Percentiles rank a stretch among this genome's conserved stretches.
Conservation (phyloP, 30 jellyfish, hydroid and myxozoan genomes). For the Pseudorhiza aurosa region DNA sequence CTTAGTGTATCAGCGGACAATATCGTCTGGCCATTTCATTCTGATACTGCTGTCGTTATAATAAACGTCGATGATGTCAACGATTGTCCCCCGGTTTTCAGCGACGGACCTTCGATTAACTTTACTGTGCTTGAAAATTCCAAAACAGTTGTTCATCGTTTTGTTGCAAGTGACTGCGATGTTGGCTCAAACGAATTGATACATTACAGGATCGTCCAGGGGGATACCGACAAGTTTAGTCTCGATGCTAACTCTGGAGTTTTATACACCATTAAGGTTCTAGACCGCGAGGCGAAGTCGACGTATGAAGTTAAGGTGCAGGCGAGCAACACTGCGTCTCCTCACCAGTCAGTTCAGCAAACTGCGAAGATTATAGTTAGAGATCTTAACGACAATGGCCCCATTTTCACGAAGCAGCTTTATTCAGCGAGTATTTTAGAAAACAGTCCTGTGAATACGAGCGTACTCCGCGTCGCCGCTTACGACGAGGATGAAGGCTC, state of each 20-base stretch:
- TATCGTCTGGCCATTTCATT: conserved; percentile 73
- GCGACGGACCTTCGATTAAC: conserved; percentile 59
- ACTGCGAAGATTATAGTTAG: conserved; percentile 74
- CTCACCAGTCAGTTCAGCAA: conserved; percentile 72
- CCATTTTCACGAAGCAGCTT: conserved; percentile 54
- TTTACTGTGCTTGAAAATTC: conserved; percentile 79
- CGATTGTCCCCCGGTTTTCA: conserved; percentile 90
- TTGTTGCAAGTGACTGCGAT: conserved; percentile 90
- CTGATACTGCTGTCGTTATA: conserved; percentile 70
- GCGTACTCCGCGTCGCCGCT: conserved; percentile 73
- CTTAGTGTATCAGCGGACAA: conserved; percentile 79
- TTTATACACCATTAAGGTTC: conserved; percentile 34
- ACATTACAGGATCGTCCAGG: conserved; percentile 40
- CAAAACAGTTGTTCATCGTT: conserved; percentile 62
- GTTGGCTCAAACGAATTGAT: conserved; percentile 65
- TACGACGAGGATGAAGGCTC: conserved; percentile 82
- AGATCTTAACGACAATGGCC: conserved; percentile 87
- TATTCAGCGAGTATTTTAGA: conserved; percentile 72
- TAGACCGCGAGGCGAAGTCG: conserved; percentile 80
- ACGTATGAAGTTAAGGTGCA: conserved; percentile 61
- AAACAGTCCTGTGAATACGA: conserved; percentile 54
- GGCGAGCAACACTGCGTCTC: conserved; percentile 82
- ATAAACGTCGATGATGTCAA: conserved; percentile 84
- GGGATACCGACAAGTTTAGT: conserved; percentile 51
- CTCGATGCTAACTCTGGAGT: conserved; percentile 73